Evolutionary conservation across 2,797 vertebrate genomes (phyloP).

Genomic region (Lepidocolaptes lacrymiger): DNA sequence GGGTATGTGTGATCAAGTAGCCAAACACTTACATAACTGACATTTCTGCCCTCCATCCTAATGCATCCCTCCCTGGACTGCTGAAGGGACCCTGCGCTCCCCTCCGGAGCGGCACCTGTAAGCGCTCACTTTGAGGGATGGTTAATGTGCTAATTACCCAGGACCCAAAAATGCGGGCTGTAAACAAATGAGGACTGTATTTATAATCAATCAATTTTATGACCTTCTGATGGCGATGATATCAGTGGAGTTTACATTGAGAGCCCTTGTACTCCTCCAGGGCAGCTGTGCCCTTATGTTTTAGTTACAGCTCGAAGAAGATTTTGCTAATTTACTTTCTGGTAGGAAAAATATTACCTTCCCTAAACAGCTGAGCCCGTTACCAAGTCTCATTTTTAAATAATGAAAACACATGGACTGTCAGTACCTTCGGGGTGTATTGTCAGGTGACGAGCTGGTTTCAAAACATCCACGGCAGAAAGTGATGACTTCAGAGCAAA

Average conservation of each 20-base stretch:
- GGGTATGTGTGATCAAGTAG: slow-evolving; percentile 49
- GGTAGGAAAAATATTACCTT: slow-evolving; percentile 73
- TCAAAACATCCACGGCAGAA: slow-evolving; percentile 42
- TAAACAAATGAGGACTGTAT: slow-evolving; percentile 96
- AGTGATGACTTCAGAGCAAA: slow-evolving; percentile 68
- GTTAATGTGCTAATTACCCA: slow-evolving; percentile 87
- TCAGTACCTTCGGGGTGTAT: slow-evolving; percentile 62
- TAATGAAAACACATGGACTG: slow-evolving; percentile 49
- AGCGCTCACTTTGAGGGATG: slow-evolving; percentile 92
- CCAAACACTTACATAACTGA: not conserved
- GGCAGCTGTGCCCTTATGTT: slow-evolving; percentile 88
- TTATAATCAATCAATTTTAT: slow-evolving; percentile 99
- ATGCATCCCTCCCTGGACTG: not conserved
- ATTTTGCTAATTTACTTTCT: slow-evolving; percentile 72
- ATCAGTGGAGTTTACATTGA: slow-evolving; percentile 93
- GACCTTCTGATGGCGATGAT: slow-evolving; percentile 96
- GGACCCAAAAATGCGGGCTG: slow-evolving; percentile 93
- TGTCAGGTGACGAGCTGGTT: slow-evolving; percentile 65
- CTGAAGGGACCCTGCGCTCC: slow-evolving; percentile 4
- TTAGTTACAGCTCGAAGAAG: slow-evolving; percentile 57
- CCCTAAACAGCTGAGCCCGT: slow-evolving; percentile 57
- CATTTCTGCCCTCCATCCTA: not conserved
- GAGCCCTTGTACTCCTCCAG: slow-evolving; percentile 85
- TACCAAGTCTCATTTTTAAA: slow-evolving; percentile 34
- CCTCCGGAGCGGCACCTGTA: slow-evolving; percentile 85